Evolutionary conservation across 2,888 invertebrate species (phyloP), one percentile per base, ranked within the genome.

Genomic region (Plagiodera versicolora): DNA sequence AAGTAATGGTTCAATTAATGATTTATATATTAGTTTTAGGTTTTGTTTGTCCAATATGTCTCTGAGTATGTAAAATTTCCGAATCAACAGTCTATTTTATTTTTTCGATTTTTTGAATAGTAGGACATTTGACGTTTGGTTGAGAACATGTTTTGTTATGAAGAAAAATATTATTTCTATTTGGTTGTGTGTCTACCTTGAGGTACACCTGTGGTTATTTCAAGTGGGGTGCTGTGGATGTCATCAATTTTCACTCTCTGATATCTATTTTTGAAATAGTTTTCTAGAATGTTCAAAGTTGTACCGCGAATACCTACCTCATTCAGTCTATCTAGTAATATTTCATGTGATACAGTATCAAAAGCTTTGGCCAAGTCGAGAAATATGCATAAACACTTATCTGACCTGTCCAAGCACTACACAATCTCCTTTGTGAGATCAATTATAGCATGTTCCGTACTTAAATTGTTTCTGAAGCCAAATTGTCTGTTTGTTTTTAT

Each of bases 101-200:
- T 24, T 24, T 24, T 6, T 24, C 24, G 6, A 24, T 24, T 24
- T 6, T 24, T 24, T 24, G 24, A 24, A 24, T 24, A 24, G 3
- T 24, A 5, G 24, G 24, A 24, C 24, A 24, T 3, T 6, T 24
- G 24, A 3, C 3, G 24, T 24, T 24, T 24, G 24, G 24, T 24
- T 24, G 24, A 24, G 24, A 24, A 24, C 24, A 24, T 24, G 24
- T 24, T 24, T 24, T 24, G 6, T 24, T 5, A 24, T 49, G 20
- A 49, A 19, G 49, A 49, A 49, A 49, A 49, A 51, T 24, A 52
- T 58, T 30, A 10, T 19, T 53, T 49, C 5, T 56, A 10, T 45
- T 47, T 9, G 45, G 10, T 24, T 24, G 24, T 24, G 24, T 5
- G 24, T 24, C 24, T 3, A 24, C 24, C 3, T 24, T 24, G n/a